Evolutionary conservation across 2,888 invertebrate genomes (phyloP), one percentile per base, ranked within the genome.

Genomic region (Mimas tiliae): DNA sequence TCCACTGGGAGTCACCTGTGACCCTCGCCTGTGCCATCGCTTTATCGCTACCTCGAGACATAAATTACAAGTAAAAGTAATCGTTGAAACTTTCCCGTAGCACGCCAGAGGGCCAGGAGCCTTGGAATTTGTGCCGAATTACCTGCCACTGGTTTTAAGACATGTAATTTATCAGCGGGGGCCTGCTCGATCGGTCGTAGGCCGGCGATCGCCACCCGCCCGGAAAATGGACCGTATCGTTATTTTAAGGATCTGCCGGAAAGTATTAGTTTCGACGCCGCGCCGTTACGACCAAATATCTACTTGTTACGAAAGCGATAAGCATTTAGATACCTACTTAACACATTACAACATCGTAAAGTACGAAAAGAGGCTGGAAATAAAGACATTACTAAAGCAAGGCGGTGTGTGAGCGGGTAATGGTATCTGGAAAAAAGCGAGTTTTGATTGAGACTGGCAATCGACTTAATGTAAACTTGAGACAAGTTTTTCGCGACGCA

Each of bases 81-180:
- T 91, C 90, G 91, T 87, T 89, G 87, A 88, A 92, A 91, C 86
- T 92, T 92, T 89, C 81, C 83, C 83, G 84, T 81, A 86, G 83
- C 83, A 84, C 80, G 82, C 80, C 82, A 81, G 83, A 84, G 86
- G 83, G 84, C 82, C 82, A 85, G 79, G 77, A 80, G 83, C 83
- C 81, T 75, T 81, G 87, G 86, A 91, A 91, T 90, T 91, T 89
- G 86, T 87, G 86, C 87, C 85, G 89, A 91, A 95, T 95, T 94
- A 95, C 94, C 94, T 95, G 94, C 94, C 94, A 94, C 91, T 88
- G 92, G 91, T 93, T 93, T 91, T 93, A 94, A 94, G 93, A 91
- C 93, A 89, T 89, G 94, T 94, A 94, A 95, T 95, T 95, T 95
- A 95, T 95, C 94, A 95, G 93, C 74, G 81, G 77, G 81, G 84